Base-by-base conservation (phyloP, 2,888 invertebrate species). In the Drosophila kokeensis region DNA sequence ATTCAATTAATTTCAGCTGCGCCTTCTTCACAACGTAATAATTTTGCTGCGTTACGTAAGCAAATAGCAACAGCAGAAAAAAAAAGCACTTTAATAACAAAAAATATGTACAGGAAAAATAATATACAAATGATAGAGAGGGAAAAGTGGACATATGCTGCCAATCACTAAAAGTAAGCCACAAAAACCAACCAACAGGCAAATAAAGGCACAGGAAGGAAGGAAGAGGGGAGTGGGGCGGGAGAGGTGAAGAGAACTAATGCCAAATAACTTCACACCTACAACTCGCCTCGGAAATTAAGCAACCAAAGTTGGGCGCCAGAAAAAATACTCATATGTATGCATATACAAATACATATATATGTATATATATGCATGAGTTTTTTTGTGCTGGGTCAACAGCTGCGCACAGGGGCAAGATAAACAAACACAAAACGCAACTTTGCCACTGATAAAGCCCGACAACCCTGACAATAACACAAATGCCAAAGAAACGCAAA, bases 121-220 rank as follows among this genome's bases (percentile, higher is more conserved):
- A 8, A 2, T 27, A 67, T 29, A 45, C 40, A 57, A 40, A 38
- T 54, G 38, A 48, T 45, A 29, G 40, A 15, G 53, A 18, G 59
- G 38, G 45, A 61, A 64, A 67, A 40, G 74, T 70, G 75, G 75
- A 75, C 75, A 79, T 30, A 60, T 48, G 86, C 78, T 86, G 89
- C 78, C 84, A 85, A 85, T 88, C 89, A 88, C 67, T 65, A 71
- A 65, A 74, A 86, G 73, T 75, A 79, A 87, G 75, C 86, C 83
- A 77, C 83, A 85, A 82, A 82, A 83, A 73, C 77, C 70, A 81
- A 57, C 73, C 79, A 63, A 38, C 71, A 60, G 57, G 68, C 69
- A 79, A 83, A 81, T 59, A 71, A 49, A 49, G 36, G 55, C 45
- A 45, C 2, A 8, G 15, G 4, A 4, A 13, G 21, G 15, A 4